Evolutionary conservation across 2,888 invertebrate species (phyloP).

Genomic region (Eristalis pertinax): DNA sequence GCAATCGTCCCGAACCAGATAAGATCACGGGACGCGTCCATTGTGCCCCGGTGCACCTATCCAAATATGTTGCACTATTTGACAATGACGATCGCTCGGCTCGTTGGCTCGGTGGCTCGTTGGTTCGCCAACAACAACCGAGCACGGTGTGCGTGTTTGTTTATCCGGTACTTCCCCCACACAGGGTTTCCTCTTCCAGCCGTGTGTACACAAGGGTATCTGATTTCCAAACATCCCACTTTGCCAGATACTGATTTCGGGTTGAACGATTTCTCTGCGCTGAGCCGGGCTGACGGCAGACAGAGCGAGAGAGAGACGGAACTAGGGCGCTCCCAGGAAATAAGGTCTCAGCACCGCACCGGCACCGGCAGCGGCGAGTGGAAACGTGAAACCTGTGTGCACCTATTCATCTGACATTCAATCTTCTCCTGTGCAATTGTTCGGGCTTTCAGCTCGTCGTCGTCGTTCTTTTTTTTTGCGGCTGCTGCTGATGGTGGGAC

Average conservation of each 20-base stretch:
- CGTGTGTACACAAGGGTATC: slow-evolving; percentile 64
- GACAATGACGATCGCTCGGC: slow-evolving; percentile 55
- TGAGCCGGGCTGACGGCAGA: background rate
- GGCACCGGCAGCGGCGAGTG: background rate
- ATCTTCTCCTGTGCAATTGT: slow-evolving; percentile 67
- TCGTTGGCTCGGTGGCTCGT: no score
- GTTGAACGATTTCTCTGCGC: slow-evolving; percentile 60
- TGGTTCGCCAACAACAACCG: background rate
- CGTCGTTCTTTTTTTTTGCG: background rate
- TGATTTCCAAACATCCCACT: slow-evolving; percentile 72
- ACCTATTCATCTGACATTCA: slow-evolving; percentile 70
- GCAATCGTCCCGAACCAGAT: slow-evolving; percentile 54
- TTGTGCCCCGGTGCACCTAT: slow-evolving; percentile 40
- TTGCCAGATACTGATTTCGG: slow-evolving; percentile 64
- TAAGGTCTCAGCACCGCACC: slow-evolving; percentile 56
- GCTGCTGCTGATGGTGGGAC: slow-evolving; percentile 10
- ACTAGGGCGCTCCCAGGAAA: slow-evolving; percentile 72
- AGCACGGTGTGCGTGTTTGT: slow-evolving; percentile 53
- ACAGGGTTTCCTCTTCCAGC: slow-evolving; percentile 25
- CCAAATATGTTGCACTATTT: slow-evolving; percentile 61
- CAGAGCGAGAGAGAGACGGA: slow-evolving; percentile 7
- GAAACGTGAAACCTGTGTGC: slow-evolving; percentile 72
- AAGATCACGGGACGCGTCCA: slow-evolving; percentile 40
- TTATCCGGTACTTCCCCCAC: slow-evolving; percentile 67
- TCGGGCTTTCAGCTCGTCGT: slow-evolving; percentile 19